Conservation (phyloP, 2,888 invertebrate species). For the Dinocampus coccinellae region DNA sequence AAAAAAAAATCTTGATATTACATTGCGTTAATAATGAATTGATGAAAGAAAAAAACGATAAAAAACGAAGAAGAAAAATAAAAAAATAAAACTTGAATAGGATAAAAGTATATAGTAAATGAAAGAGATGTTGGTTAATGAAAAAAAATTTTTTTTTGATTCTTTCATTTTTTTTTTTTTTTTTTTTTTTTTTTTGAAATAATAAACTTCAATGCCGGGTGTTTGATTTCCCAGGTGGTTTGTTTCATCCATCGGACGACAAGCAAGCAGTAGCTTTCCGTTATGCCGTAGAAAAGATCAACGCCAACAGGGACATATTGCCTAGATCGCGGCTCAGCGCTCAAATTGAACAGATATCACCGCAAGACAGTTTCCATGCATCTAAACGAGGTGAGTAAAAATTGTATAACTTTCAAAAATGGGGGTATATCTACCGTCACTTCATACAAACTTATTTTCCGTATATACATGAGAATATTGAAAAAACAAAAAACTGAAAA, state of each 20-base stretch:
- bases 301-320: slow-evolving; percentile 84
- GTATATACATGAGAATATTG: background rate
- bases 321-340: slow-evolving; percentile 89
- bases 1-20: background rate
- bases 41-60: background rate
- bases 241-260: slow-evolving; percentile 89
- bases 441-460: background rate
- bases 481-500: background rate
- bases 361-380: slow-evolving; percentile 94
- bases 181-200: slow-evolving; percentile 6
- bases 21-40: background rate
- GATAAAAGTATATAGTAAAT: background rate
- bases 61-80: background rate
- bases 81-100: background rate
- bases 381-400: slow-evolving; percentile 88
- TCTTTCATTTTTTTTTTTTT: no score
- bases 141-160: no score
- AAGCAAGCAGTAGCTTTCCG: slow-evolving; percentile 92
- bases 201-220: slow-evolving; percentile 33
- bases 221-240: slow-evolving; percentile 77
- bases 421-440: background rate
- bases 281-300: slow-evolving; percentile 92
- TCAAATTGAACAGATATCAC: slow-evolving; percentile 90
- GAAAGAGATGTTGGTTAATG: background rate
- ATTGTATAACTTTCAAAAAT: background rate